Evolutionary conservation across 2,113 vertebrate species (phyloP), one percentile per base, ranked within the genome.

Genomic region (Glaucomys volans): DNA sequence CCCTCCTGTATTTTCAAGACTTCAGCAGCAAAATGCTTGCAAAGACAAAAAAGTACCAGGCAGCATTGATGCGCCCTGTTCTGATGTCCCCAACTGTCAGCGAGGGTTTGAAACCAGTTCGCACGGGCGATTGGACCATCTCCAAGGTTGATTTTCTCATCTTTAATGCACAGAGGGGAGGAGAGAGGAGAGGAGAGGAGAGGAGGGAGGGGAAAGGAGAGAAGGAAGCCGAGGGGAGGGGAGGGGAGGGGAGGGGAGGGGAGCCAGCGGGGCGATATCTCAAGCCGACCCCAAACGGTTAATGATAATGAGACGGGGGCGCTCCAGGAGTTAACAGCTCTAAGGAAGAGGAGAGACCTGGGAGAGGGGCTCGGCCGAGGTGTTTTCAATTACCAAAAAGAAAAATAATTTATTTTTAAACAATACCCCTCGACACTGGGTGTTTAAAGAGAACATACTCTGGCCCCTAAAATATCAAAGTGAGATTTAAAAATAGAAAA

Each of bases 371-470:
- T 81, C 50, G 93, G 97, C 98, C 98, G 99, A 99, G 99, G 99
- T 99, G 99, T 99, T 99, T 99, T 98, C 99, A 99, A 99, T 99
- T 98, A 98, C 98, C 95, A 97, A 98, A 98, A 98, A 96, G 95
- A 95, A 98, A 98, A 98, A 98, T 97, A 97, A 98, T 98, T 98
- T 98, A 64, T 96, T 98, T 98, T 98, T 98, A 97, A 98, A 98
- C 97, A 98, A 98, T 98, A 57, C 67, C 96, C 54, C 54, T 95
- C 59, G 69, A 96, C 92, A 95, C 95, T 94, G 97, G 93, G 74
- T 97, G 95, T 98, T 98, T 96, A 52, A 98, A 98, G 97, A 91
- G 94, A 98, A 98, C 97, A 96, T 97, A 98, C 97, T 95, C 96
- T 59, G 42, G 97, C 96, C 97, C 97, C 97, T 98, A 97, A 98